Evolutionary conservation across 2,888 invertebrate genomes (phyloP).

Genomic region (Aleiodes leptofemur): DNA sequence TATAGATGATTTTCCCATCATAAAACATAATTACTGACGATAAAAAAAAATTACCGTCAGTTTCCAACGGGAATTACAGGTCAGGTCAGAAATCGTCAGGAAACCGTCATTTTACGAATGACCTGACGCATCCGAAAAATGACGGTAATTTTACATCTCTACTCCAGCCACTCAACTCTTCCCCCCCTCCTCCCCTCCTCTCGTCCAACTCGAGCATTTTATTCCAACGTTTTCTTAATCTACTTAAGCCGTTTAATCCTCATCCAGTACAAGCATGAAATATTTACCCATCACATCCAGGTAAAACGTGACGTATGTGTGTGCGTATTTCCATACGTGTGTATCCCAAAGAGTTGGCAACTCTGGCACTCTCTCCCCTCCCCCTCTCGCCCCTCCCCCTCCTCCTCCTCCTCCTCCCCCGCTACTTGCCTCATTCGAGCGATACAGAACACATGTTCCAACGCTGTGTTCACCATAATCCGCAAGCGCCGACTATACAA

Average conservation of each 20-base stretch:
- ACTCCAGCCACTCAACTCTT: too few relatives aligned
- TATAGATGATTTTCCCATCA: too few relatives aligned
- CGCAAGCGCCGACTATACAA: conserved; percentile 60
- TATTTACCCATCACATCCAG: conserved; percentile 67
- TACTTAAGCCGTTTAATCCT: conserved; percentile 71
- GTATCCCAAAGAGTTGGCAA: conserved; percentile 63
- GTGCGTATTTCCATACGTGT: conserved; percentile 21
- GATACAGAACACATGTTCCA: conserved; percentile 74
- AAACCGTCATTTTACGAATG: too few relatives aligned
- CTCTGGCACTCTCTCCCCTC: conserved; percentile 54
- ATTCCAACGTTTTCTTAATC: conserved; percentile 64
- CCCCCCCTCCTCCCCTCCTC: conserved; percentile 45
- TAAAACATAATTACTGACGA: too few relatives aligned
- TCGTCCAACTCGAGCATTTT: conserved; percentile 42
- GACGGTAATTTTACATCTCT: too few relatives aligned
- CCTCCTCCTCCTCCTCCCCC: neutral
- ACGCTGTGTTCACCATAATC: conserved; percentile 70
- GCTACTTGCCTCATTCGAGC: conserved; percentile 55
- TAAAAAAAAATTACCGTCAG: too few relatives aligned
- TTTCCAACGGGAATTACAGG: too few relatives aligned
- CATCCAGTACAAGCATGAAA: conserved; percentile 69
- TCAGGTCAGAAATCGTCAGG: too few relatives aligned
- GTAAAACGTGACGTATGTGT: conserved; percentile 28
- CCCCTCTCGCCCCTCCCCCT: neutral
- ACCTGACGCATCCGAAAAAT: too few relatives aligned